These are phyloP conservation scores for Patella pellucida DNA, from an alignment of 2,888 invertebrate genomes.

Conservation along the genomic window DNA sequence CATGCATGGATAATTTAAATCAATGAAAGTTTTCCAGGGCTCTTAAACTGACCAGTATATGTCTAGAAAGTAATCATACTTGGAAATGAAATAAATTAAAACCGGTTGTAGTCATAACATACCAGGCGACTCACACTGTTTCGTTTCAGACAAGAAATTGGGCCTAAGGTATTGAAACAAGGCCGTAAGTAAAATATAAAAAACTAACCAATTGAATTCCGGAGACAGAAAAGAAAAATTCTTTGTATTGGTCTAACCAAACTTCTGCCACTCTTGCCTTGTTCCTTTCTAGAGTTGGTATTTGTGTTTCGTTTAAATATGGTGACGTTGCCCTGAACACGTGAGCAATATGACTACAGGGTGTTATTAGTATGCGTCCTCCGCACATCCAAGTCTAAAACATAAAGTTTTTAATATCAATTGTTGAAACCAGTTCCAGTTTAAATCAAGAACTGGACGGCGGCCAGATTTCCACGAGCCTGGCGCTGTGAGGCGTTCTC, in stretches of 20 bases:
- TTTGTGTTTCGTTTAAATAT: slow-evolving; percentile 96
- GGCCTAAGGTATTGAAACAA: background rate
- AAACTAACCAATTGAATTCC: slow-evolving; percentile 84
- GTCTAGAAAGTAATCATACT: no score
- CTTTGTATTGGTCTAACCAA: slow-evolving; percentile 77
- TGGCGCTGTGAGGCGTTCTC: no score
- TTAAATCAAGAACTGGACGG: no score
- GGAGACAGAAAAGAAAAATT: slow-evolving; percentile 97
- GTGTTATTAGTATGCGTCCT: slow-evolving; percentile 94
- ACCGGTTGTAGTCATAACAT: no score
- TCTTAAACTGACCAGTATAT: no score
- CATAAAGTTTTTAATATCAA: background rate
- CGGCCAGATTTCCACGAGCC: no score
- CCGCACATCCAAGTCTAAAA: slow-evolving; percentile 97
- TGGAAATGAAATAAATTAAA: no score
- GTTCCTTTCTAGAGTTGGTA: slow-evolving; percentile 95
- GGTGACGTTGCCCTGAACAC: slow-evolving; percentile 97
- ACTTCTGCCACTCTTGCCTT: slow-evolving; percentile 95
- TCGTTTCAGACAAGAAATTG: background rate
- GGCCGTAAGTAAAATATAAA: background rate
- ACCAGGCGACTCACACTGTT: no score
- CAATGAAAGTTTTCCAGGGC: no score
- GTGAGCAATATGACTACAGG: slow-evolving; percentile 98
- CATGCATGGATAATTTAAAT: no score
- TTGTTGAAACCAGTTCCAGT: no score